Base-by-base conservation (phyloP, 2,797 vertebrate species). In the Lacerta agilis region DNA sequence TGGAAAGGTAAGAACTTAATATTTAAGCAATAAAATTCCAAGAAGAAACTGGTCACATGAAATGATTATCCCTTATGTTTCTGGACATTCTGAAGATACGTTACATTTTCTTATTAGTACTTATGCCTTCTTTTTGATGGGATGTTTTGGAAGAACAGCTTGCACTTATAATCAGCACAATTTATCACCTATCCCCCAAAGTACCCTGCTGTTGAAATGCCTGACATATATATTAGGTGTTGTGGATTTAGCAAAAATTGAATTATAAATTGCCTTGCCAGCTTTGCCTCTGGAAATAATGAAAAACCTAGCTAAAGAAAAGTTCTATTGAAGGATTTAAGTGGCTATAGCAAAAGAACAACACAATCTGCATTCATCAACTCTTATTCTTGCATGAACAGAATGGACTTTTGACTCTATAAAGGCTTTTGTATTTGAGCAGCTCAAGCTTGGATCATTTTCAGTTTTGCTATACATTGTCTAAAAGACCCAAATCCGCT, bases 201-300 rank as follows among this genome's bases (percentile, higher is more conserved):
- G 97, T 97, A 97, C 96, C 95, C 95, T 97, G 95, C 96, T 95
- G 98, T 97, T 97, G 98, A 98, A 98, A 98, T 98, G 98, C 97
- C 96, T 99, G 98, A 98, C 98, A 98, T 98, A 98, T 99, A 98
- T 99, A 98, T 98, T 98, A 97, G 98, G 97, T 98, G 97, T 96
- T 96, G 97, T 95, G 98, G 97, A 97, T 97, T 97, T 98, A 98
- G 97, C 98, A 98, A 98, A 98, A 98, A 98, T 97, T 97, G 96
- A 97, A 97, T 97, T 97, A 96, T 97, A 98, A 98, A 98, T 98
- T 97, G 97, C 97, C 97, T 96, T 98, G 98, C 97, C 97, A 98
- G 95, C 94, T 96, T 97, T 97, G 97, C 97, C 97, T 97, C 97
- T 97, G 97, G 97, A 97, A 98, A 98, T 97, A 98, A 97, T 98